Percentiles rank a stretch among this genome's conserved stretches.
These are phyloP conservation scores for Pardalotus punctatus DNA, from an alignment of 2,113 vertebrate species.

Conservation along the genomic window DNA sequence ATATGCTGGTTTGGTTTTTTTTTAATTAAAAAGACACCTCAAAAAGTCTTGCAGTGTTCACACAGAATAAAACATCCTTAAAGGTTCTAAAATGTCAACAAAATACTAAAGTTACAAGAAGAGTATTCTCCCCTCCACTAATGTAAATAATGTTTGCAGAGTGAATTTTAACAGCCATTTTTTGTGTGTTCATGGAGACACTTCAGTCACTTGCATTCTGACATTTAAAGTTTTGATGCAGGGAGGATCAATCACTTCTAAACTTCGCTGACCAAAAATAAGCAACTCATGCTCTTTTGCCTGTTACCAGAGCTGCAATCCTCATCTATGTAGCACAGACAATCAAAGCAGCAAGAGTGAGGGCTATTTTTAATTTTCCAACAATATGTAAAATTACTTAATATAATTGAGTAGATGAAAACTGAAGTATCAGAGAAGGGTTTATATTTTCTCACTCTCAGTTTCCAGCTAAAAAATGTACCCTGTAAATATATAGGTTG, in stretches of 20 bases:
- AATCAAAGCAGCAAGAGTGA: background rate
- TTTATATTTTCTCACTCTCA: background rate
- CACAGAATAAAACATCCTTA: background rate
- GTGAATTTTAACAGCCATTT: background rate
- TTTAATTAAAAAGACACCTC: background rate
- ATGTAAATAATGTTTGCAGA: background rate
- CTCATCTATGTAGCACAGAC: background rate
- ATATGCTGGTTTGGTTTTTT: background rate
- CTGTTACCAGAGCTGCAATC: background rate
- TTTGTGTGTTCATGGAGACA: background rate
- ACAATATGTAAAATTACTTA: background rate
- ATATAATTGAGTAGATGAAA: background rate
- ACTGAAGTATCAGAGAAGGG: background rate
- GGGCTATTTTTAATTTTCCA: background rate
- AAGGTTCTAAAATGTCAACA: background rate
- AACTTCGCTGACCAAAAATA: background rate
- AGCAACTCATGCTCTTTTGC: background rate
- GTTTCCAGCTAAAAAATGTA: background rate
- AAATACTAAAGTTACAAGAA: background rate
- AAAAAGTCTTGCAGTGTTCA: background rate
- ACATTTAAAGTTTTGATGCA: background rate
- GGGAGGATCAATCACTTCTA: background rate
- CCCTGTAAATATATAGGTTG: background rate
- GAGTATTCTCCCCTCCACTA: background rate
- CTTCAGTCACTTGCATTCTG: background rate